Conservation (phyloP, 2,113 vertebrate genomes). For the Rhinichthys klamathensis region DNA sequence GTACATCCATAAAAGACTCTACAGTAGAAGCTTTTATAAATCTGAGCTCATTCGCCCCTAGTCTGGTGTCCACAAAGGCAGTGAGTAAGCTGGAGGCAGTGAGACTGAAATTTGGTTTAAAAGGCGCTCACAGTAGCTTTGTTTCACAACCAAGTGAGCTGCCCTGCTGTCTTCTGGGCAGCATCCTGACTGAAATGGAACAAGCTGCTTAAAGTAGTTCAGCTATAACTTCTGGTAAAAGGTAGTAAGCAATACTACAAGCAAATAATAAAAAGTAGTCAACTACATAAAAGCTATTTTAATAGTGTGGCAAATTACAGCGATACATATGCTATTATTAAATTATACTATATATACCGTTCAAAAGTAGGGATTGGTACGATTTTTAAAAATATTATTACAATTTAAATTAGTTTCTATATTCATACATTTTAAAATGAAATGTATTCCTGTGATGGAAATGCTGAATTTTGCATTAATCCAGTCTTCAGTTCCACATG, state of each 20-base stretch:
- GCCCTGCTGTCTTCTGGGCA: conserved; percentile 15
- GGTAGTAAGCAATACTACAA: not conserved
- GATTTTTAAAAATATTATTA: not conserved
- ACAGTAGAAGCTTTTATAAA: conserved; percentile 9
- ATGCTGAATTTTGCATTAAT: not conserved
- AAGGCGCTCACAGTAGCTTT: not conserved
- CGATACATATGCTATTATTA: not conserved
- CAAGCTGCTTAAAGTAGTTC: not conserved
- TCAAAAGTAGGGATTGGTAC: not conserved
- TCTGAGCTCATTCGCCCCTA: not conserved
- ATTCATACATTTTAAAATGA: not conserved
- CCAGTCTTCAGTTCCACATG: not conserved
- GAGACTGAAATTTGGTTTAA: conserved; percentile 19
- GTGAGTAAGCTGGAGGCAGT: conserved; percentile 24
- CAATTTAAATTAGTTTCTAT: not conserved
- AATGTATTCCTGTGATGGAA: not conserved
- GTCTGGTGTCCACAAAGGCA: not conserved
- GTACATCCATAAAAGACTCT: not conserved
- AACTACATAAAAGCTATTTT: not conserved
- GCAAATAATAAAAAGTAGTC: not conserved
- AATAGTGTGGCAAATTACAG: not conserved
- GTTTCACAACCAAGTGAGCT: conserved; percentile 19
- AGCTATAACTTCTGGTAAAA: not conserved
- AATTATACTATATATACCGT: not conserved
- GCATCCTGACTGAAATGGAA: conserved; percentile 8